phyloP scores from a whole-genome alignment of 2,888 invertebrate genomes.

The Harpalus rubripes region DNA sequence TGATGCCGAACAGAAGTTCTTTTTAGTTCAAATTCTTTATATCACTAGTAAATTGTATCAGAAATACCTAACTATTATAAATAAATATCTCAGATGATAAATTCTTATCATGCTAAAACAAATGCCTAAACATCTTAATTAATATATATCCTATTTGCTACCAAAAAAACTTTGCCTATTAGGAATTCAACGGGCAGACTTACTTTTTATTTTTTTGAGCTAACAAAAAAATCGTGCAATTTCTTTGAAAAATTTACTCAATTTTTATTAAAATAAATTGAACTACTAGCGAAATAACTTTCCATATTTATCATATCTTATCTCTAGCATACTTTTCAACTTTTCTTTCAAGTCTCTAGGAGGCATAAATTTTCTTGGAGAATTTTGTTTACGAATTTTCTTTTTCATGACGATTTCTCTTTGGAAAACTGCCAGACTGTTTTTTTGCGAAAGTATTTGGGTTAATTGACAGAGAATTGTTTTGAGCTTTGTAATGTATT shows the following conservation, averaged over 20 bases:
- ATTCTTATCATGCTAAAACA: not conserved
- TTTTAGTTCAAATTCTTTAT: too few species aligned
- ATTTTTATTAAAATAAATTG: conserved; percentile 13
- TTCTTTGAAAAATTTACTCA: not conserved
- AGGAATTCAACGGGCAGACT: not conserved
- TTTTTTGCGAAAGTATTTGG: conserved; percentile 3
- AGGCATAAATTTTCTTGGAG: conserved; percentile 14
- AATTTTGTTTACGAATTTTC: conserved; percentile 32
- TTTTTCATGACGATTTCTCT: conserved; percentile 36
- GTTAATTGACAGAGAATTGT: conserved; percentile 19
- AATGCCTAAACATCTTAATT: not conserved
- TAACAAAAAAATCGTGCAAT: not conserved
- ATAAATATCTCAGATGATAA: too few species aligned
- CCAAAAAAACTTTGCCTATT: not conserved
- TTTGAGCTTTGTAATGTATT: conserved; percentile 8
- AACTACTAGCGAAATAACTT: conserved; percentile 15
- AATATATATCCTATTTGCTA: not conserved
- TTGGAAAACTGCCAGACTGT: conserved; percentile 26
- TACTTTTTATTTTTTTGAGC: not conserved
- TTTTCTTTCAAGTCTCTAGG: conserved; percentile 22
- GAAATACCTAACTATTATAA: too few species aligned
- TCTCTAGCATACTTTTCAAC: conserved; percentile 23
- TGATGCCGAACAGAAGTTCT: too few species aligned
- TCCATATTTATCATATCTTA: conserved; percentile 8
- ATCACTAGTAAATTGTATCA: too few species aligned